Conservation (phyloP, 2,113 vertebrate genomes). For the Helogale parvula region DNA sequence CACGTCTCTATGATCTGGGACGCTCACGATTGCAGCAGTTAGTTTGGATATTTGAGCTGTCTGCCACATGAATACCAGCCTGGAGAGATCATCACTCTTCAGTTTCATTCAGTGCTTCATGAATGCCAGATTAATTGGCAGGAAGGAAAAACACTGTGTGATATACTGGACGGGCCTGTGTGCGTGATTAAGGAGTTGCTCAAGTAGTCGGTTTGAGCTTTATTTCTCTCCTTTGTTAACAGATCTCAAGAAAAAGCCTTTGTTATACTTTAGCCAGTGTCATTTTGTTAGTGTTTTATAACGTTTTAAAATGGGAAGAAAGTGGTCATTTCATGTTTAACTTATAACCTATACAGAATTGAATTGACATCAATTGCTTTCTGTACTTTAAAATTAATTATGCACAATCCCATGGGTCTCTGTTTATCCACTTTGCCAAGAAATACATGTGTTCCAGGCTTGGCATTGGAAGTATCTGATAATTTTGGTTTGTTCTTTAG, state of each 20-base stretch:
- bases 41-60: conserved; percentile 17
- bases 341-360: background rate
- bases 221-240: conserved; percentile 26
- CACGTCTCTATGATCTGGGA: conserved; percentile 2
- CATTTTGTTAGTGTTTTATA: conserved; percentile 3
- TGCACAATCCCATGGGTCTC: background rate
- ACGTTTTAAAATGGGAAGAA: background rate
- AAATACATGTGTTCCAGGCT: background rate
- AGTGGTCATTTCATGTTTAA: conserved; percentile 37
- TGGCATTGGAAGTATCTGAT: background rate
- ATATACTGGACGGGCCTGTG: background rate
- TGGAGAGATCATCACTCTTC: background rate
- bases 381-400: conserved; percentile 53
- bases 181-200: conserved; percentile 15
- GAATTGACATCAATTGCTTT: background rate
- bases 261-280: background rate
- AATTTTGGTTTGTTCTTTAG: background rate
- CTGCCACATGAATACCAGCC: background rate
- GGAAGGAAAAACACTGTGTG: conserved; percentile 15
- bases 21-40: background rate
- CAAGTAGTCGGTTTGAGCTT: background rate
- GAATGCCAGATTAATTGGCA: conserved; percentile 50
- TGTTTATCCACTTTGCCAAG: conserved; percentile 40
- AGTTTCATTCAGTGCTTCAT: conserved; percentile 9
- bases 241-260: conserved; percentile 45